Conservation (phyloP, 1,140 invertebrate genomes). For the Nautilus pompilius region DNA sequence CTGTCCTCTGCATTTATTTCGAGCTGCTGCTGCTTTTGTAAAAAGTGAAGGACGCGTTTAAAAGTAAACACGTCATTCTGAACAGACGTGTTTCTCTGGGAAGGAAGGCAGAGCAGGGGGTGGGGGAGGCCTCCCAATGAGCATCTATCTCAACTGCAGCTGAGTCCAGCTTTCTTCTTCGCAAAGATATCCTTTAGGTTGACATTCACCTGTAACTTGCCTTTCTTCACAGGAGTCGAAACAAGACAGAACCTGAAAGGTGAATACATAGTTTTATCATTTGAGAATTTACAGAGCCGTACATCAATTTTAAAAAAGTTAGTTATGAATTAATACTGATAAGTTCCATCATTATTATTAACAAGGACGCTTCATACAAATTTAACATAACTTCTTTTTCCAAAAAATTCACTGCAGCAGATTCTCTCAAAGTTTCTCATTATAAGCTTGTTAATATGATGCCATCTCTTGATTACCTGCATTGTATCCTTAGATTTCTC, state of each 20-base stretch:
- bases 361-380: background rate
- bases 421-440: background rate
- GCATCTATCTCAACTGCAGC: conserved; percentile 5
- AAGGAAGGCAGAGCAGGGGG: too few species aligned
- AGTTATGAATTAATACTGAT: background rate
- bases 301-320: background rate
- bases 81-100: too few species aligned
- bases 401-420: background rate
- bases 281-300: background rate
- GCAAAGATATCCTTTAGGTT: conserved; percentile 72
- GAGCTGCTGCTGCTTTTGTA: too few species aligned
- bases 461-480: too few species aligned
- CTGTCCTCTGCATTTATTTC: too few species aligned
- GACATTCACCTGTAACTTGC: conserved; percentile 66
- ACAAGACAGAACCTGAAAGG: conserved; percentile 66
- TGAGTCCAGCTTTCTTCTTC: conserved; percentile 60
- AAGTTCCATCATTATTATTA: background rate
- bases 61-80: too few species aligned
- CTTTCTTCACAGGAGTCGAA: conserved; percentile 66
- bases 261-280: background rate
- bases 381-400: background rate
- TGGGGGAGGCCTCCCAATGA: too few species aligned
- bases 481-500: too few species aligned
- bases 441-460: too few species aligned
- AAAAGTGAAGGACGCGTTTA: too few species aligned